Percentiles rank a stretch among this genome's conserved stretches.
Evolutionary conservation across 2,113 vertebrate species (phyloP).

Genomic region (Apeltes quadracus): DNA sequence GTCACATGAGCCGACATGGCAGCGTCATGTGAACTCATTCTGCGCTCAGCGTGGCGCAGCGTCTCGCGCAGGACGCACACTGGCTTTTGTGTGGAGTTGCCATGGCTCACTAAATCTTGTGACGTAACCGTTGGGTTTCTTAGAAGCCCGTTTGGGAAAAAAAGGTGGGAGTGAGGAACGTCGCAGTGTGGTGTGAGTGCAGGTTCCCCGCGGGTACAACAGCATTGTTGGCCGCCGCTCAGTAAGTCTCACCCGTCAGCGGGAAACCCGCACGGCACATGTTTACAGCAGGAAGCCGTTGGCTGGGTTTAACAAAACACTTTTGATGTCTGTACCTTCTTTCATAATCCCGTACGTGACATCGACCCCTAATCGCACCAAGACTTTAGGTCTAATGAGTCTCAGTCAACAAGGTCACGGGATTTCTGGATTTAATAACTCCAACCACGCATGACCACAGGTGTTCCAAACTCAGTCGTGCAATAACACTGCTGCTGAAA

Average conservation of each 20-base stretch:
- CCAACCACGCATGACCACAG: not conserved
- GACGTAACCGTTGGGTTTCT: slow-evolving; percentile 66
- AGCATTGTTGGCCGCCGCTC: slow-evolving; percentile 44
- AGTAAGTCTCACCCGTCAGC: slow-evolving; percentile 47
- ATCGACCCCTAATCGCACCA: not conserved
- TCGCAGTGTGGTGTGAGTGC: slow-evolving; percentile 69
- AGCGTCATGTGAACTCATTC: slow-evolving; percentile 48
- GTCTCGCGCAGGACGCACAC: slow-evolving; percentile 43
- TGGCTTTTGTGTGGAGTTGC: slow-evolving; percentile 62
- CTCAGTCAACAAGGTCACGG: not conserved
- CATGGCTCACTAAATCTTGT: slow-evolving; percentile 58
- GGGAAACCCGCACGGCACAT: slow-evolving; percentile 25
- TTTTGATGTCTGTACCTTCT: not conserved
- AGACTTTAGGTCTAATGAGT: not conserved
- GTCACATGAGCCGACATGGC: slow-evolving; percentile 45
- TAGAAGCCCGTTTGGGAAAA: slow-evolving; percentile 67
- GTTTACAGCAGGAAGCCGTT: slow-evolving; percentile 29
- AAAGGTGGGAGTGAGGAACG: slow-evolving; percentile 56
- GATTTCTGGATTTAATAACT: not conserved
- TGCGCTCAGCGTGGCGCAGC: slow-evolving; percentile 26
- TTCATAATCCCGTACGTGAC: not conserved
- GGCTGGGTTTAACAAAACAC: slow-evolving; percentile 21
- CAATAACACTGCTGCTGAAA: not conserved
- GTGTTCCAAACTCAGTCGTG: not conserved
- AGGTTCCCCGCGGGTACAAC: slow-evolving; percentile 43